phyloP scores from a whole-genome alignment of 2,113 vertebrate species.

The Scophthalmus maximus region DNA sequence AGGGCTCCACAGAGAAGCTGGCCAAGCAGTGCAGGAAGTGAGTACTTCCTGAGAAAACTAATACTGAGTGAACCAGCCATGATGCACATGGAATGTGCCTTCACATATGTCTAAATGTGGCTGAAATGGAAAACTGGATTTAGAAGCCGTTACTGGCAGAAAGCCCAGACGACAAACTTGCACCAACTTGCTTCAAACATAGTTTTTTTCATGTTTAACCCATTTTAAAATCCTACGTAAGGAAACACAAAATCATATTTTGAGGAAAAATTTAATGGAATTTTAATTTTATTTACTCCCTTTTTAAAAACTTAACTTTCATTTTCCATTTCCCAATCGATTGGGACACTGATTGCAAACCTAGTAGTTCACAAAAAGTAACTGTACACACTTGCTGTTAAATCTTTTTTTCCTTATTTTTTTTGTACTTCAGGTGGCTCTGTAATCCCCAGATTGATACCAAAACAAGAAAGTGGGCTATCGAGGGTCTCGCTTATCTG shows the following conservation, averaged over 20 bases:
- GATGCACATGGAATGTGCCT: no score
- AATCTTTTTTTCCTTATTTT: not conserved
- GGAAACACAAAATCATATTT: not conserved
- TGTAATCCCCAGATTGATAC: conserved; percentile 91
- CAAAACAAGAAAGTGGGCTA: conserved; percentile 94
- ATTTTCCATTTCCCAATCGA: not conserved
- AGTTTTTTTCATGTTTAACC: no score
- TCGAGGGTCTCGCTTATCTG: conserved; percentile 94
- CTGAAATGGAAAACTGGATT: not conserved
- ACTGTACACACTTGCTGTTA: not conserved
- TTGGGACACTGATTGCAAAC: not conserved
- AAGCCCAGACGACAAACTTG: not conserved
- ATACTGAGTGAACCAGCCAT: no score
- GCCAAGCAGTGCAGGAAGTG: conserved; percentile 98
- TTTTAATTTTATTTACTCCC: no score
- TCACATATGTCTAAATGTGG: not conserved
- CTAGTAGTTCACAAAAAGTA: not conserved
- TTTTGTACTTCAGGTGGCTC: conserved; percentile 86
- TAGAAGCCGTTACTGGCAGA: not conserved
- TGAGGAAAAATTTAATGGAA: not conserved
- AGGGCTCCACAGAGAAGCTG: conserved; percentile 97
- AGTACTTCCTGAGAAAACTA: no score
- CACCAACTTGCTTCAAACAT: no score
- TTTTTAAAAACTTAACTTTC: no score
- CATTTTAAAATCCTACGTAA: not conserved